Conservation (phyloP, 1,140 invertebrate species). For the Dreissena rostriformis region DNA sequence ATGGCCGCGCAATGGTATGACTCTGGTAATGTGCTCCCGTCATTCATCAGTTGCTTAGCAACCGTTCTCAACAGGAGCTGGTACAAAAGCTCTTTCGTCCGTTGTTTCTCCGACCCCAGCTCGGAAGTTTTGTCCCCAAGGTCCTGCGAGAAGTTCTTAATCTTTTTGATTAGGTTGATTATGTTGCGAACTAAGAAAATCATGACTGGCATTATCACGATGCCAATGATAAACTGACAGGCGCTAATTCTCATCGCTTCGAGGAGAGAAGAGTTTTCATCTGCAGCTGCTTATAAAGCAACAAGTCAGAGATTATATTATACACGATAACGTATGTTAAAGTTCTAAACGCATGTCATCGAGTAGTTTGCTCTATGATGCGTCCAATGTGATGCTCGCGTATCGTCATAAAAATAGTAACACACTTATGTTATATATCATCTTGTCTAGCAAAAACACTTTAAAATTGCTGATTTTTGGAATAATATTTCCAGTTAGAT, state of each 20-base stretch:
- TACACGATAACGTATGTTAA: too few relatives aligned
- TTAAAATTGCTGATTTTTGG: too few relatives aligned
- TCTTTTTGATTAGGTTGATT: constrained; percentile 30
- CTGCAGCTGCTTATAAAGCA: background rate
- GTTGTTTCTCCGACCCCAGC: constrained; percentile 44
- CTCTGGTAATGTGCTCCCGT: constrained; percentile 37
- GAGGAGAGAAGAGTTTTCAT: constrained; percentile 11
- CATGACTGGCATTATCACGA: constrained; percentile 5
- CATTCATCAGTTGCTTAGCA: constrained; percentile 37
- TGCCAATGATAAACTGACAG: constrained; percentile 11
- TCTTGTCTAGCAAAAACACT: too few relatives aligned
- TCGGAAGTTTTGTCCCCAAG: constrained; percentile 22
- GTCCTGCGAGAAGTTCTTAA: constrained; percentile 34
- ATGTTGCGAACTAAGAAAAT: constrained; percentile 13
- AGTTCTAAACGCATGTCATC: too few relatives aligned
- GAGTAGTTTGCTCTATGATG: background rate
- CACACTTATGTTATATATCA: background rate
- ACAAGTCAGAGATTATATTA: background rate
- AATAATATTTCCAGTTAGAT: too few relatives aligned
- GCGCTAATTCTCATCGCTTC: constrained; percentile 5
- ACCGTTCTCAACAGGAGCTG: constrained; percentile 36
- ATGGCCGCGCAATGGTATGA: constrained; percentile 36
- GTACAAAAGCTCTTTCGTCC: constrained; percentile 43
- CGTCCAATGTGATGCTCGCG: background rate
- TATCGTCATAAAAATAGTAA: background rate